Evolutionary conservation across 2,113 vertebrate species (phyloP).

Genomic region (Eurypyga helias): DNA sequence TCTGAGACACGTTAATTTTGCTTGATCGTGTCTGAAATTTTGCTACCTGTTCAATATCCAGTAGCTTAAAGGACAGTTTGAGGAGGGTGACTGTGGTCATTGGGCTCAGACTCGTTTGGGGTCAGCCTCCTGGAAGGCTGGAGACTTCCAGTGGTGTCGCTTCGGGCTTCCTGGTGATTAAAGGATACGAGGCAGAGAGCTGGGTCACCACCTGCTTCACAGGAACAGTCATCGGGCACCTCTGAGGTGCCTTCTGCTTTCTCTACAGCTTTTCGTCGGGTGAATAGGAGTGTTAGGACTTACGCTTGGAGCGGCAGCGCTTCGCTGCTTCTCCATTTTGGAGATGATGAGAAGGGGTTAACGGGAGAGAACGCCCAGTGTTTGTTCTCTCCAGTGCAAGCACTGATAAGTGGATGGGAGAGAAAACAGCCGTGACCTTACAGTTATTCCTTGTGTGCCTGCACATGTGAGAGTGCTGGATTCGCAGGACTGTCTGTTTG

Average conservation of each 20-base stretch:
- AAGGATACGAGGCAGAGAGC: background rate
- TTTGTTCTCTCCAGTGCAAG: constrained; percentile 38
- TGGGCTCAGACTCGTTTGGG: background rate
- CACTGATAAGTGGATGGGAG: constrained; percentile 48
- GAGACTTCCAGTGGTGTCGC: background rate
- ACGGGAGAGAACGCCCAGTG: constrained; percentile 1
- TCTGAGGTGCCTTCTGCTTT: background rate
- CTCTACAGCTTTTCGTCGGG: background rate
- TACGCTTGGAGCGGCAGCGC: accelerated
- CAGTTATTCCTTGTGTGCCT: constrained; percentile 16
- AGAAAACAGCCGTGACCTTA: constrained; percentile 45
- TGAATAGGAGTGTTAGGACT: background rate
- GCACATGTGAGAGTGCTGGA: background rate
- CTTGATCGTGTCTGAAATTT: background rate
- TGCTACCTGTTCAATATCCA: background rate
- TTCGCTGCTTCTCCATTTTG: background rate
- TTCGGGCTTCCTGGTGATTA: background rate
- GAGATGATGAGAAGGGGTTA: constrained; percentile 11
- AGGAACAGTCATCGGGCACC: background rate
- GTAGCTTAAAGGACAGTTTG: background rate
- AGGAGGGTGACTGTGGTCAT: background rate
- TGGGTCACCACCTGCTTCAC: background rate
- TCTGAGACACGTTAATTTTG: background rate
- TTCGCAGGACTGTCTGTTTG: background rate
- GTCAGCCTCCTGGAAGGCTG: background rate